phyloP scores from a whole-genome alignment of 2,888 invertebrate species.

The Drosophila merina region DNA sequence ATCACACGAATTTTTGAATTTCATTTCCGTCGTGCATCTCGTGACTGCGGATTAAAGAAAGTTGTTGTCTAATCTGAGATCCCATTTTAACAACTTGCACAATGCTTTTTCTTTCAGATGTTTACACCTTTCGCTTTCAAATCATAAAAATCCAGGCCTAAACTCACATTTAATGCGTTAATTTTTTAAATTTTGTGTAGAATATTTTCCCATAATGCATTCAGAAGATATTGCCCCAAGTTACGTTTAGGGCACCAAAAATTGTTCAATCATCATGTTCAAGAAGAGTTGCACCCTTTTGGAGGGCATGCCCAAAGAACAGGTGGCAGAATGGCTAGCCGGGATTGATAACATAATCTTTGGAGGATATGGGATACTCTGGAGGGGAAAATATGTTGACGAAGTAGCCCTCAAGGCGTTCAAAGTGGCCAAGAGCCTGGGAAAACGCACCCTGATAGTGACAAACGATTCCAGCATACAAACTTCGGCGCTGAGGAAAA shows the following conservation, averaged over 20 bases:
- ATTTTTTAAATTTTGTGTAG: not conserved
- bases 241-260: not conserved
- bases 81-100: not conserved
- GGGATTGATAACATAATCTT: slow-evolving; percentile 53
- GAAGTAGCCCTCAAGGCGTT: slow-evolving; percentile 42
- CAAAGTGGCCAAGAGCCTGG: slow-evolving; percentile 41
- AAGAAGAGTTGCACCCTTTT: slow-evolving; percentile 52
- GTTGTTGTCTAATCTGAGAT: slow-evolving; percentile 3
- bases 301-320: slow-evolving; percentile 37
- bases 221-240: not conserved
- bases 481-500: slow-evolving; percentile 19
- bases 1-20: not conserved
- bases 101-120: not conserved
- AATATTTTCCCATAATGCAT: not conserved
- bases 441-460: slow-evolving; percentile 41
- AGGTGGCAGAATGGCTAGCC: slow-evolving; percentile 55
- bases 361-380: slow-evolving; percentile 63
- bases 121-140: not conserved
- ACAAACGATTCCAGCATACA: slow-evolving; percentile 45
- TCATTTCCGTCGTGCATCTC: slow-evolving; percentile 4
- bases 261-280: slow-evolving; percentile 31
- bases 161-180: not conserved
- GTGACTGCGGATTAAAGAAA: slow-evolving; percentile 7
- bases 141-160: not conserved
- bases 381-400: slow-evolving; percentile 48